Evolutionary conservation across 2,113 vertebrate genomes (phyloP), one percentile per base, ranked within the genome.

Genomic region (Echinops telfairi): DNA sequence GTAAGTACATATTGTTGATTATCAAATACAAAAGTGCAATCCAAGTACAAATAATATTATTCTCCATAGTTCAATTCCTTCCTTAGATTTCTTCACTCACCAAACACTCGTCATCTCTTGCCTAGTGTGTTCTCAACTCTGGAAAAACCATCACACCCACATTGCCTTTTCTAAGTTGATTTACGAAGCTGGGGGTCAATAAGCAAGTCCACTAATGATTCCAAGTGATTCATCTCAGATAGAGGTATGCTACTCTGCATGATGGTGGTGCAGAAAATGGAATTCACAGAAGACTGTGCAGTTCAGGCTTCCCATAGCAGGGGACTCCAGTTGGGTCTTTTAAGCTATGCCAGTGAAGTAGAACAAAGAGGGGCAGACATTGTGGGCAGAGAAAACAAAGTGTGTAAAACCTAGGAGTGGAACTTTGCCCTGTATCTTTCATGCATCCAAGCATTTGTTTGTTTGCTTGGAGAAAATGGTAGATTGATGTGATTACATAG

Each of bases 21-120:
- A 78, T 88, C 83, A 38, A 15, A 4, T 36, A 36, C 8, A 47
- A 6, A 47, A 29, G 47, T 81, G 25, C 73, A 70, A 20, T 64
- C 16, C 79, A 86, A 83, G 17, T 76, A 33, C 33, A 92, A 76
- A 31, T 70, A 88, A 60, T 90, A 83, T 88, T 93, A 43, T 82
- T 82, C 1, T n/a, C 27, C 47, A 62, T 6, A 62, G 29, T 90
- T 92, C 71, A 77, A 8, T 85, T 79, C 58, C 1, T 79, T 31
- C 62, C 66, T 70, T 88, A 68, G 62, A 68, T 79, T 87, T 23
- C 33, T 58, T 76, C 31, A 88, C 40, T 8, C 40, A 83, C 58
- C 60, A 40, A 75, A 58, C 4, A 36, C 85, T 81, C 43, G 84
- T 40, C 47, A 6, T 2, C 31, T 60, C n/a, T n/a, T 85, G 3